Percentiles rank a stretch among this genome's conserved stretches.
Evolutionary conservation across 2,113 vertebrate species (phyloP).

Genomic region (Oncorhynchus gorbuscha): DNA sequence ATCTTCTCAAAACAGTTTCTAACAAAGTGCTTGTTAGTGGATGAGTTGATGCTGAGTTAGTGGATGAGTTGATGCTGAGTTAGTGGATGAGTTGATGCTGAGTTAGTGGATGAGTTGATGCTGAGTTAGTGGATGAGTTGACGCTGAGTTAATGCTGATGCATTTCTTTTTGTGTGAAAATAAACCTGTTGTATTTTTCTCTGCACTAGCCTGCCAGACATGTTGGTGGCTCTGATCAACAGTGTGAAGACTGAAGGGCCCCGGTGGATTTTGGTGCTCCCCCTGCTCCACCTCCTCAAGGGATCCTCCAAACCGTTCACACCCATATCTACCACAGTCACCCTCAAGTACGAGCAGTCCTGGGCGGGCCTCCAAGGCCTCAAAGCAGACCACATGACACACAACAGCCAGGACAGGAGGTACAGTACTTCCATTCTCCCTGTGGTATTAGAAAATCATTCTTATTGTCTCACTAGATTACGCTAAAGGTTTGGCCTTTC

Average conservation of each 20-base stretch:
- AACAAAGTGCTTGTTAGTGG: background rate
- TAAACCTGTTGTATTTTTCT: background rate
- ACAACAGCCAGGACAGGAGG: constrained; percentile 36
- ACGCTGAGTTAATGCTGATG: too few relatives aligned
- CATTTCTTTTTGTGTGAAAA: background rate
- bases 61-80: too few relatives aligned
- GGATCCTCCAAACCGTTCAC: constrained; percentile 57
- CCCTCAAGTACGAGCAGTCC: background rate
- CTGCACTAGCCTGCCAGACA: constrained; percentile 52
- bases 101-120: background rate
- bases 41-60: too few relatives aligned
- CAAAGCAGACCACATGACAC: accelerated
- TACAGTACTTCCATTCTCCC: constrained; percentile 25
- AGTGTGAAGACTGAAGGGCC: background rate
- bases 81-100: too few relatives aligned
- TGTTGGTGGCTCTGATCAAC: constrained; percentile 35
- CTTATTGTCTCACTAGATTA: background rate
- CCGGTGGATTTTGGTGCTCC: constrained; percentile 68
- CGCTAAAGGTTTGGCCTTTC: background rate
- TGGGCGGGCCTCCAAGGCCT: constrained; percentile 80
- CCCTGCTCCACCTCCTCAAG: constrained; percentile 69
- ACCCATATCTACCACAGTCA: constrained; percentile 1
- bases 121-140: background rate
- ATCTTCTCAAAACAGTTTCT: too few relatives aligned
- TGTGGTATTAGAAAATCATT: background rate